Conservation (phyloP, 2,113 vertebrate species). For the Corydoras sp. region DNA sequence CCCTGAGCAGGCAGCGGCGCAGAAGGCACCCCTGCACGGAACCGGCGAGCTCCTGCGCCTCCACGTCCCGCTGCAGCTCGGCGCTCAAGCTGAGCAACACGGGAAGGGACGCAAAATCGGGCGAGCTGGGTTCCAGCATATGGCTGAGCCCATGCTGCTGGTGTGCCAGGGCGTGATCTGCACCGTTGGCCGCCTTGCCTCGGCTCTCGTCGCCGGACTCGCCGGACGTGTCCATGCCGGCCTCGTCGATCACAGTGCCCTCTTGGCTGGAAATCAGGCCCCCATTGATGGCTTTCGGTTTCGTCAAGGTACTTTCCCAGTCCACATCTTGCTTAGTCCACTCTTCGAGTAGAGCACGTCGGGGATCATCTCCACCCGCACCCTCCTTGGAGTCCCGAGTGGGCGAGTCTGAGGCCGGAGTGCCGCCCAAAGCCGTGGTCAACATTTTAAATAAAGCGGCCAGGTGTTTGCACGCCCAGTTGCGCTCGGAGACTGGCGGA, state of each 20-base stretch:
- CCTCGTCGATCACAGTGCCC: slow-evolving; percentile 56
- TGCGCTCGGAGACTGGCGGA: slow-evolving; percentile 74
- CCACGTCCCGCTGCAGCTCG: slow-evolving; percentile 78
- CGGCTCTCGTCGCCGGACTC: slow-evolving; percentile 68
- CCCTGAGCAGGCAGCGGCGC: slow-evolving; percentile 78
- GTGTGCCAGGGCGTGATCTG: slow-evolving; percentile 60
- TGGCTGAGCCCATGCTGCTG: slow-evolving; percentile 71
- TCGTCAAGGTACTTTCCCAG: slow-evolving; percentile 52
- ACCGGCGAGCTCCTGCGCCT: slow-evolving; percentile 66
- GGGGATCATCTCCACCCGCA: slow-evolving; percentile 3
- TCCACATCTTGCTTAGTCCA: slow-evolving; percentile 45
- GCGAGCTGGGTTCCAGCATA: slow-evolving; percentile 59
- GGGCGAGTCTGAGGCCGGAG: slow-evolving; percentile 11
- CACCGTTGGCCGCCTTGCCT: slow-evolving; percentile 56
- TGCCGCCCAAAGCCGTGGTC: slow-evolving; percentile 28
- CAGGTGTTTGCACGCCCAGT: slow-evolving; percentile 87
- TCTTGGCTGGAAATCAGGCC: slow-evolving; percentile 47
- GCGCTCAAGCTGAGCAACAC: slow-evolving; percentile 70
- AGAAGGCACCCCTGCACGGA: slow-evolving; percentile 75
- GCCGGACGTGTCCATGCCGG: slow-evolving; percentile 66
- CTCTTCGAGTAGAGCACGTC: slow-evolving; percentile 46
- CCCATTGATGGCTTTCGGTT: slow-evolving; percentile 43
- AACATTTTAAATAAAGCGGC: slow-evolving; percentile 69
- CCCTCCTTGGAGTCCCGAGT: slow-evolving; percentile 21
- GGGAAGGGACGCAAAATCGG: slow-evolving; percentile 54